Evolutionary conservation across 2,797 vertebrate species (phyloP).

Genomic region (Anomalospiza imberbis): DNA sequence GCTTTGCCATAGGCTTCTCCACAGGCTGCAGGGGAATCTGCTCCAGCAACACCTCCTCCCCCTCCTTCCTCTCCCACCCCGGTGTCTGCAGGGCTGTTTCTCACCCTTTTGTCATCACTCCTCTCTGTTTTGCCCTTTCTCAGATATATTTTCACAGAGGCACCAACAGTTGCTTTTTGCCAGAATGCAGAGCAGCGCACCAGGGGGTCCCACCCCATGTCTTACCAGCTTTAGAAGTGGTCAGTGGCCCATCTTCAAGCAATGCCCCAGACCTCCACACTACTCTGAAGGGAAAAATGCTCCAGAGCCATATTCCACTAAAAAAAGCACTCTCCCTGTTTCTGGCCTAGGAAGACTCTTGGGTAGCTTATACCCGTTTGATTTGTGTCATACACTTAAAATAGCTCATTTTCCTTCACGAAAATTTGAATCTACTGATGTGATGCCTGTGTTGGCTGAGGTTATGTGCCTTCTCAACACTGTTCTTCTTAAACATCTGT

Average conservation of each 20-base stretch:
- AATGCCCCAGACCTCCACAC: not conserved
- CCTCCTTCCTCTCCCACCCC: not conserved
- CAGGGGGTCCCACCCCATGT: not conserved
- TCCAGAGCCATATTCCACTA: not conserved
- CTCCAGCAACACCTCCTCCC: not conserved
- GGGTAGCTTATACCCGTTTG: not conserved
- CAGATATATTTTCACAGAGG: not conserved
- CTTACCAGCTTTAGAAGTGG: not conserved
- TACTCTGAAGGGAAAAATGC: not conserved
- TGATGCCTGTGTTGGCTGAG: not conserved
- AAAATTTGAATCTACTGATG: not conserved
- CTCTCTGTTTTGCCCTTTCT: not conserved
- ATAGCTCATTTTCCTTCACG: not conserved
- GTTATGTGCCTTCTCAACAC: not conserved
- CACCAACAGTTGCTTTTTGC: not conserved
- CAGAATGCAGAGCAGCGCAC: not conserved
- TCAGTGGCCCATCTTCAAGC: not conserved
- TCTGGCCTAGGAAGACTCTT: not conserved
- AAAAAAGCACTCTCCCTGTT: not conserved
- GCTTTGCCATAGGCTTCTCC: not conserved
- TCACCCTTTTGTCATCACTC: not conserved
- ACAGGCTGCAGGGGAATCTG: not conserved
- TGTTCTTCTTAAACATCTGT: not conserved
- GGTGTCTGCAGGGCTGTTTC: not conserved
- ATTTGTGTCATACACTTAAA: not conserved